Conservation (phyloP, 2,888 invertebrate species). For the Thecocarcelia acutangulata region DNA sequence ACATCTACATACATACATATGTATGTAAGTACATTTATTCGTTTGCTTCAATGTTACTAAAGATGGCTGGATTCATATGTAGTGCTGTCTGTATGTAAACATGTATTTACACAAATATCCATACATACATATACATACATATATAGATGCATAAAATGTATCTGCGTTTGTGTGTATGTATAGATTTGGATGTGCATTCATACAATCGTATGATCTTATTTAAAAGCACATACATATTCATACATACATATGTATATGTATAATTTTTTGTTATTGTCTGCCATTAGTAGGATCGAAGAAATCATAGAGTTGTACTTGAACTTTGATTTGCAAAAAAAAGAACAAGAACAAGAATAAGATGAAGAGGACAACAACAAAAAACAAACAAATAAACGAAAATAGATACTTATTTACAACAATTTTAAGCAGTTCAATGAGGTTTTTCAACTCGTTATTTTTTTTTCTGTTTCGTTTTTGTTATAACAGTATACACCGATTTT, state of each 20-base stretch:
- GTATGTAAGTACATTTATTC: neutral
- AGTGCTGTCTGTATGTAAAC: neutral
- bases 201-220: too few relatives aligned
- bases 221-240: neutral
- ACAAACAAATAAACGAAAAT: slow-evolving; percentile 9
- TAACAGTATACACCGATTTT: slow-evolving; percentile 65
- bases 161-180: too few relatives aligned
- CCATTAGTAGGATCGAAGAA: slow-evolving; percentile 29
- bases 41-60: slow-evolving; percentile 24
- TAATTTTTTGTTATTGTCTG: slow-evolving; percentile 12
- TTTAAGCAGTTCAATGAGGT: slow-evolving; percentile 63
- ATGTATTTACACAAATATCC: neutral
- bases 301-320: slow-evolving; percentile 58
- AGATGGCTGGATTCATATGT: slow-evolving; percentile 21
- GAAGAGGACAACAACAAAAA: neutral
- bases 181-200: too few relatives aligned
- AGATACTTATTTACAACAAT: slow-evolving; percentile 57
- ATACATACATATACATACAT: neutral
- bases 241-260: slow-evolving; percentile 7
- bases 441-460: slow-evolving; percentile 19
- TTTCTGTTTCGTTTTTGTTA: slow-evolving; percentile 36
- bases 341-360: neutral
- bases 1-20: neutral
- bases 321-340: slow-evolving; percentile 55
- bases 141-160: too few relatives aligned